Base-by-base conservation (phyloP, 2,113 vertebrate species). In the Lates calcarifer region DNA sequence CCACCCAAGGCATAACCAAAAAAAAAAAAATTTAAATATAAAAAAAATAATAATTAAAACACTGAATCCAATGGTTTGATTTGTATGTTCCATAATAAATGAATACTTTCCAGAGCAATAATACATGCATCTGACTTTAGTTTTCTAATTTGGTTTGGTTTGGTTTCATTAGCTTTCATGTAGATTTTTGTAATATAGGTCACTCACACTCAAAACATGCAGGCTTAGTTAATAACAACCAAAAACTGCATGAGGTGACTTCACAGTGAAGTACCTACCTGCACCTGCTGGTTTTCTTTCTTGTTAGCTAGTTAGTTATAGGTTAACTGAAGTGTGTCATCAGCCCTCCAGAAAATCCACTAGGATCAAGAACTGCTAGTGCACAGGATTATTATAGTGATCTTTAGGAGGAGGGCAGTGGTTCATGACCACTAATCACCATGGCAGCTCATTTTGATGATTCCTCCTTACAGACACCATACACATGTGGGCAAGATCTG, bases 71-170 rank as follows among this genome's bases (percentile, higher is more conserved):
- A 5, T 24, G 45, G 63, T 57, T 81, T 68, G 65, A 33, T 51
- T 74, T 35, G 43, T 70, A 31, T 82, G 55, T 43, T 82, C 45
- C 68, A 45, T 58, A 53, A 79, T 79, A 55, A 83, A 83, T 83
- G 72, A 81, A 77, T 85, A 49, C 26, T 68, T 58, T 66, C 37
- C 31, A 70, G 79, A 72, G 15, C 60, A 68, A 65, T 64, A 60
- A 55, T 55, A 13, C 43, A 43, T 58, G 45, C 79, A 86, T 60
- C 79, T 84, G 73, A 81, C 41, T 71, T 74, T 17, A 43, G 65
- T 68, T 81, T 69, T 70, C 33, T 51, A 57, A 61, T 80, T 64
- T 74, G 47, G 47, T 77, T 58, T 62, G 58, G 35, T 41, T 63
- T 81, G 71, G 68, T 75, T 74, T 77, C 18, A 56, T 81, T 79